These are phyloP conservation scores for Anticlea derivata DNA, from an alignment of 2,888 invertebrate genomes.

Conservation along the genomic window DNA sequence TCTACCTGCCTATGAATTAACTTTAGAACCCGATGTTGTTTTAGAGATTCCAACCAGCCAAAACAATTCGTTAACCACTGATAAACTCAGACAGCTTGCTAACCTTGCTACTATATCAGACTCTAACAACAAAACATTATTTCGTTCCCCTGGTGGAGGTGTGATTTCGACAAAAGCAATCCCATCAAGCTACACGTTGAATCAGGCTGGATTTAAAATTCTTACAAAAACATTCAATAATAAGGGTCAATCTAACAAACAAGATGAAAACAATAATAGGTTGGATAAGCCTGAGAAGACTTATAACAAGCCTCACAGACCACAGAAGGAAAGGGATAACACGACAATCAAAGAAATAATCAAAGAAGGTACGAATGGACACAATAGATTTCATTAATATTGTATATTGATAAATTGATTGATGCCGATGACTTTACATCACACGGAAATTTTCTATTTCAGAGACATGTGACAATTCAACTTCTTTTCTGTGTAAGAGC, in stretches of 20 bases:
- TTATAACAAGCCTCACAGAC: constrained; percentile 59
- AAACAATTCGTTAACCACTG: constrained; percentile 66
- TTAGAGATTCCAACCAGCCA: constrained; percentile 75
- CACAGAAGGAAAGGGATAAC: constrained; percentile 55
- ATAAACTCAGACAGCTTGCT: constrained; percentile 81
- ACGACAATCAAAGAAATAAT: constrained; percentile 41
- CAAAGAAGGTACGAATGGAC: constrained; percentile 51
- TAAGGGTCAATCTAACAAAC: constrained; percentile 79
- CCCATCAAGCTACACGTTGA: constrained; percentile 84
- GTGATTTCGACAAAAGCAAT: constrained; percentile 85
- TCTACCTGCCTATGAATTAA: constrained; percentile 72
- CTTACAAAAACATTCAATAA: constrained; percentile 85
- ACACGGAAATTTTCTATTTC: constrained; percentile 31
- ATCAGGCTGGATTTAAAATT: constrained; percentile 86
- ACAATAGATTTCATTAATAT: neutral
- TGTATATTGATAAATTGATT: neutral
- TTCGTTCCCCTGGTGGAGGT: constrained; percentile 73
- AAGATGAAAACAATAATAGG: constrained; percentile 62
- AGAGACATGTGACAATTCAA: constrained; percentile 75
- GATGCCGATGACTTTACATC: neutral
- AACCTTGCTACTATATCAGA: constrained; percentile 83
- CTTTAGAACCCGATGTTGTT: constrained; percentile 73
- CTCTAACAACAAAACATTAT: constrained; percentile 77
- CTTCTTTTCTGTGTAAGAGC: constrained; percentile 84
- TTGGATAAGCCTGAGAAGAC: constrained; percentile 68